Base-by-base conservation (phyloP, 2,888 invertebrate genomes). In the Philopedon plagiatum region DNA sequence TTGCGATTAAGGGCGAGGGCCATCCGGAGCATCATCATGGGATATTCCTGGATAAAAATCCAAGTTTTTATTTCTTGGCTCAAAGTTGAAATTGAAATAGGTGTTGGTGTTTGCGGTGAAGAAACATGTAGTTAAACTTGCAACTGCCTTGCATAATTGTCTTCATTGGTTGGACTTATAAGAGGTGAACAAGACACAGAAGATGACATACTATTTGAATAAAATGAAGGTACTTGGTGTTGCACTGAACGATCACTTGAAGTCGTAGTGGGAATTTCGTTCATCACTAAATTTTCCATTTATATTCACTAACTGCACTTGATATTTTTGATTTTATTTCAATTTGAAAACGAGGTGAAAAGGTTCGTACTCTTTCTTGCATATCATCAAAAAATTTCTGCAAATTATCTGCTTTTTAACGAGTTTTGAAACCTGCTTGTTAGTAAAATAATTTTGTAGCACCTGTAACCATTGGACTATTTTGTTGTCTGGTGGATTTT, bases 361-460 rank as follows among this genome's bases (percentile, higher is more conserved):
- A 71, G 13, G 70, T 64, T 49, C 63, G 41, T 34, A 66, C 70
- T 18, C 65, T 61, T 56, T 63, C 57, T 23, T 71, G 66, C 71
- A 70, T 74, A 23, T 58, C 63, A 23, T 74, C 66, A 71, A 74
- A 74, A 62, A 65, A 71, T 44, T 74, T 61, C 37, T 57, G 32
- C 13, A 74, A 37, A 32, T 65, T 60, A 26, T 74, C 60, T 32
- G 56, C 58, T 37, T 61, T 56, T 63, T 39, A 11, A 19, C 11
- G 5, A 19, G 11, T 70, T 29, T 46, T 64, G 11, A 34, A 2
- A 2, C 13, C 34, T 34, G n/a, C 15, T 34, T 34, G 5, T 34
- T 9, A 2, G 5, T 11, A 13, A 39, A 13, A 13, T 39, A 39
- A 13, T 39, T 39, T 13, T 39, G 13, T 39, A 39, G 3, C 13